Percentiles rank a stretch among this genome's conserved stretches.
Conservation (phyloP, 2,888 invertebrate genomes). For the Chalcis sispes region DNA sequence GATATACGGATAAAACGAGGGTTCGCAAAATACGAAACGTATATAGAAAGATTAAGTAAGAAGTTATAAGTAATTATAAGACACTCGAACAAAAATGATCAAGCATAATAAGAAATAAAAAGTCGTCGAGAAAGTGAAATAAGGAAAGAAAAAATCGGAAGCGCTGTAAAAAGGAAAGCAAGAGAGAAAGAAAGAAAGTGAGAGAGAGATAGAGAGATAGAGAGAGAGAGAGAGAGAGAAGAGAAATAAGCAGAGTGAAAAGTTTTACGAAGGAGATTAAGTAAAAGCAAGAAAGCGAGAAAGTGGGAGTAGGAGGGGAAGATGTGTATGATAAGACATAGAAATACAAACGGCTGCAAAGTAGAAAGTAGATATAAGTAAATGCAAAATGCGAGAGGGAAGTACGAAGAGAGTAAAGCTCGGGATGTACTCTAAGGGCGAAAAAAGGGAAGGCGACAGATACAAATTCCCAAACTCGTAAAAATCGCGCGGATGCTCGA, state of each 20-base stretch:
- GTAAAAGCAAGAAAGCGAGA: slow-evolving; percentile 39
- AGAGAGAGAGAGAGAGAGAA: background rate
- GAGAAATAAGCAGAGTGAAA: background rate
- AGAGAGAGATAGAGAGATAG: background rate
- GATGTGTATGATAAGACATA: too few relatives aligned
- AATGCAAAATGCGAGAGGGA: slow-evolving; percentile 10
- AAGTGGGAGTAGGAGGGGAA: background rate
- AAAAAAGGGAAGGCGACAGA: slow-evolving; percentile 60
- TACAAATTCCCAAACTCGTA: slow-evolving; percentile 71
- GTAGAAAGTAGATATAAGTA: too few relatives aligned
- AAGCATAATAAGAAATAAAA: background rate
- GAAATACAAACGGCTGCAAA: too few relatives aligned
- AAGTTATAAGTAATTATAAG: too few relatives aligned
- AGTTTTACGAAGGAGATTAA: background rate
- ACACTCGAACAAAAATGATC: too few relatives aligned
- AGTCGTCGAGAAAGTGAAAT: background rate
- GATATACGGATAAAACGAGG: background rate
- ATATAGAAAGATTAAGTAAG: background rate
- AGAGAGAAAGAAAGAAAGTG: slow-evolving; percentile 2
- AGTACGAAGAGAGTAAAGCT: slow-evolving; percentile 56
- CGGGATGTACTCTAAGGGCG: too few relatives aligned
- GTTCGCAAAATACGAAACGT: too few relatives aligned
- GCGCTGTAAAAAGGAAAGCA: too few relatives aligned
- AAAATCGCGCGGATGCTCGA: slow-evolving; percentile 64
- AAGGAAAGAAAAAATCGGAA: background rate